Percentiles rank a stretch among this genome's conserved stretches.
Evolutionary conservation across 1,140 invertebrate species (phyloP).

Genomic region (Saxidomus purpurata): DNA sequence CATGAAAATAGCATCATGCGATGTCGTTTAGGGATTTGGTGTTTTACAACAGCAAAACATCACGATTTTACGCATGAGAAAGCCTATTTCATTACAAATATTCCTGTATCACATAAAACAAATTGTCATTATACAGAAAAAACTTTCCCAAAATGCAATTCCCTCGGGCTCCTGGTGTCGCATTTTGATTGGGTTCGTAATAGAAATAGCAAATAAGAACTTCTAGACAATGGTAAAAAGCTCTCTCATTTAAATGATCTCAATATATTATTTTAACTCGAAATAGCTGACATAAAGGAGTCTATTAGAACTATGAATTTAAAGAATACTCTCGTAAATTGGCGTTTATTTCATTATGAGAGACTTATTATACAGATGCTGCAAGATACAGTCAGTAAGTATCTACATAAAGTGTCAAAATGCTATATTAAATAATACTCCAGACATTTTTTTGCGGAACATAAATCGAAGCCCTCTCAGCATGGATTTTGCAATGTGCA

Average conservation of each 20-base stretch:
- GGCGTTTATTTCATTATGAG: neutral
- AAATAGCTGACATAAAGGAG: neutral
- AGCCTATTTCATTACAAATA: neutral
- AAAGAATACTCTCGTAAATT: neutral
- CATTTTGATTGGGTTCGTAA: neutral
- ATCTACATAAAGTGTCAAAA: constrained; percentile 22
- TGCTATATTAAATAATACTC: neutral
- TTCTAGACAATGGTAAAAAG: neutral
- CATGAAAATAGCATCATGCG: constrained; percentile 8
- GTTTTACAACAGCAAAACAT: constrained; percentile 1
- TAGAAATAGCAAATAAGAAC: neutral
- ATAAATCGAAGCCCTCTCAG: too few species aligned
- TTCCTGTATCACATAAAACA: neutral
- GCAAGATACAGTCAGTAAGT: neutral
- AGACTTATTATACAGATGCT: neutral
- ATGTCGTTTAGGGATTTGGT: neutral
- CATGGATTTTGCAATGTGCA: too few species aligned
- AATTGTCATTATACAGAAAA: neutral
- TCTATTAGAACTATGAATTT: neutral
- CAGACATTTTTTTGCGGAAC: too few species aligned
- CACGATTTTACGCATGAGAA: constrained; percentile 9
- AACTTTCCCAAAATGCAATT: neutral
- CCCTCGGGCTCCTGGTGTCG: neutral
- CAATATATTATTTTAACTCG: neutral
- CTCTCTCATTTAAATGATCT: neutral